Conservation (phyloP, 1,140 invertebrate species). For the Eufriesea mexicana region DNA sequence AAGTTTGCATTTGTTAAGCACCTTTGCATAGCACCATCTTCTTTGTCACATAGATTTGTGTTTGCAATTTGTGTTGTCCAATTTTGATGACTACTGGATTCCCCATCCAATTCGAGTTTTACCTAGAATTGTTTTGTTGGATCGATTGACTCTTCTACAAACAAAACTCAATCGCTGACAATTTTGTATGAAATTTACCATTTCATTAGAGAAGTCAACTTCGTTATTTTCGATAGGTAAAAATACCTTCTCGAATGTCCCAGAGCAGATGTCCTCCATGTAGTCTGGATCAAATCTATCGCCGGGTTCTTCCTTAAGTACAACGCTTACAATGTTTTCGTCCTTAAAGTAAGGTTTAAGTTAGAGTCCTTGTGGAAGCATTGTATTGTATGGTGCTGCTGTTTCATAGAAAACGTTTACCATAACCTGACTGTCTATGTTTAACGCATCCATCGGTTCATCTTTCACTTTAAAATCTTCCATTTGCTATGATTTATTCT, state of each 20-base stretch:
- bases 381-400: slow-evolving; percentile 57
- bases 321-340: slow-evolving; percentile 78
- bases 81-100: slow-evolving; percentile 74
- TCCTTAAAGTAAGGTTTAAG: slow-evolving; percentile 74
- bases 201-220: slow-evolving; percentile 79
- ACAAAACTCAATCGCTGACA: neutral
- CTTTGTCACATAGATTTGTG: slow-evolving; percentile 73
- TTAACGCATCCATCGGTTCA: slow-evolving; percentile 70
- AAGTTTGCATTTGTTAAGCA: slow-evolving; percentile 69
- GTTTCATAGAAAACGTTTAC: slow-evolving; percentile 73
- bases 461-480: slow-evolving; percentile 68
- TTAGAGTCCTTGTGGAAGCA: slow-evolving; percentile 62
- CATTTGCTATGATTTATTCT: slow-evolving; percentile 68
- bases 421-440: slow-evolving; percentile 73
- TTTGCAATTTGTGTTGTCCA: slow-evolving; percentile 75
- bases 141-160: slow-evolving; percentile 17
- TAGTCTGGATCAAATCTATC: slow-evolving; percentile 76
- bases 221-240: slow-evolving; percentile 79
- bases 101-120: slow-evolving; percentile 78
- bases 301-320: slow-evolving; percentile 77
- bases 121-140: slow-evolving; percentile 69
- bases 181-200: slow-evolving; percentile 69
- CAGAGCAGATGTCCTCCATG: slow-evolving; percentile 80
- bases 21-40: slow-evolving; percentile 71
- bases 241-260: slow-evolving; percentile 79